Evolutionary conservation across 2,113 vertebrate genomes (phyloP).

Genomic region (Neolamprologus variostigma): DNA sequence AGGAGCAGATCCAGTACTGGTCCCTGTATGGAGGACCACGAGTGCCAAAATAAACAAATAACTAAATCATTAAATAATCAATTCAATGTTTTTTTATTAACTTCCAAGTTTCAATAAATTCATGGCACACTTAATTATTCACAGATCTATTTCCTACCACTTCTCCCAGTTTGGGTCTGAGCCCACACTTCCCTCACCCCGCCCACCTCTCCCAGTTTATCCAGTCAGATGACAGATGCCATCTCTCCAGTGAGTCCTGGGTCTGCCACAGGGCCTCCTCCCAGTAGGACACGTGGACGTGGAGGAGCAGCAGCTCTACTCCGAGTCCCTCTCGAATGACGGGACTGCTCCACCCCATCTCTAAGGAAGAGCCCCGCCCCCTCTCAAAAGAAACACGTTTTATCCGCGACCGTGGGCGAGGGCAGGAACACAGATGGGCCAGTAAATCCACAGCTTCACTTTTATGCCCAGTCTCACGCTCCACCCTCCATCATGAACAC

Average conservation of each 20-base stretch:
- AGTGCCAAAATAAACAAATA: neutral
- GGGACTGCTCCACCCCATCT: neutral
- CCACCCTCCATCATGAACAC: neutral
- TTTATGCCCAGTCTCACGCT: neutral
- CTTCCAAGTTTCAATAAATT: neutral
- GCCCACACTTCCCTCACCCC: neutral
- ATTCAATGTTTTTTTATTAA: neutral
- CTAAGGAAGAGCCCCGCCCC: neutral
- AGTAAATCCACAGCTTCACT: neutral
- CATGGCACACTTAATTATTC: rapidly evolving
- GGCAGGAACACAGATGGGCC: neutral
- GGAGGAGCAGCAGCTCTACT: neutral
- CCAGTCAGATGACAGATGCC: neutral
- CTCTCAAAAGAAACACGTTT: neutral
- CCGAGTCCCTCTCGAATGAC: neutral
- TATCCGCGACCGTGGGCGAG: neutral
- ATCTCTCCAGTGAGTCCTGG: neutral
- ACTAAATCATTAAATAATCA: neutral
- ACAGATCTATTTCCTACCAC: neutral
- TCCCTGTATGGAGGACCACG: rapidly evolving
- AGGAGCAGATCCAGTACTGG: neutral
- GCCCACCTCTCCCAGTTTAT: neutral
- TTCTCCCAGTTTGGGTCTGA: neutral
- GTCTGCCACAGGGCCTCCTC: neutral
- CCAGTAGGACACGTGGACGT: neutral